These are phyloP conservation scores for Andinoacara biseriatus DNA, from an alignment of 2,113 vertebrate genomes.

Conservation along the genomic window DNA sequence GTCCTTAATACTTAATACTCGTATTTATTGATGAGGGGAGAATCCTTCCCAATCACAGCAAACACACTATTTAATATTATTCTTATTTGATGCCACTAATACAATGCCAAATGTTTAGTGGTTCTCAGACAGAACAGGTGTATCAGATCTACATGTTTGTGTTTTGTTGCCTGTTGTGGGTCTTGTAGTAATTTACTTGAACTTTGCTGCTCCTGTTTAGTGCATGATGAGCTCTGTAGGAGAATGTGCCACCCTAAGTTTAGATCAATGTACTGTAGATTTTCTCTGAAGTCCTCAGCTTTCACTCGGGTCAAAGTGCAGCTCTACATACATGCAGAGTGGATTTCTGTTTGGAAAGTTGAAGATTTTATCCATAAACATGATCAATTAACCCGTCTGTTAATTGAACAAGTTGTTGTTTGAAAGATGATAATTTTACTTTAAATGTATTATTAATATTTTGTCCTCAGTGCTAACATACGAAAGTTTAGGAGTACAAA, in stretches of 20 bases:
- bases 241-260: conserved; percentile 59
- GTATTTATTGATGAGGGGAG: not conserved
- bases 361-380: no score
- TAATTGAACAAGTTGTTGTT: no score
- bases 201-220: conserved; percentile 20
- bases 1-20: not conserved
- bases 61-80: not conserved
- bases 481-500: no score
- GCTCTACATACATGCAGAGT: no score
- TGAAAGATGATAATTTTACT: no score
- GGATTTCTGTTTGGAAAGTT: no score
- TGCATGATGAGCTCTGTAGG: not conserved
- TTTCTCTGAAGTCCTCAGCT: conserved; percentile 1
- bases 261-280: not conserved
- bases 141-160: not conserved
- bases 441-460: no score
- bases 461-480: no score
- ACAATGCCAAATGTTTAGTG: conserved; percentile 56
- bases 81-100: conserved; percentile 45
- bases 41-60: not conserved
- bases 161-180: conserved; percentile 6
- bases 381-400: no score
- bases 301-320: not conserved
- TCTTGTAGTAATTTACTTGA: conserved; percentile 21
- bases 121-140: not conserved